Percentiles rank a stretch among this genome's conserved stretches.
Conservation (phyloP, 2,113 vertebrate genomes). For the Talpa occidentalis region DNA sequence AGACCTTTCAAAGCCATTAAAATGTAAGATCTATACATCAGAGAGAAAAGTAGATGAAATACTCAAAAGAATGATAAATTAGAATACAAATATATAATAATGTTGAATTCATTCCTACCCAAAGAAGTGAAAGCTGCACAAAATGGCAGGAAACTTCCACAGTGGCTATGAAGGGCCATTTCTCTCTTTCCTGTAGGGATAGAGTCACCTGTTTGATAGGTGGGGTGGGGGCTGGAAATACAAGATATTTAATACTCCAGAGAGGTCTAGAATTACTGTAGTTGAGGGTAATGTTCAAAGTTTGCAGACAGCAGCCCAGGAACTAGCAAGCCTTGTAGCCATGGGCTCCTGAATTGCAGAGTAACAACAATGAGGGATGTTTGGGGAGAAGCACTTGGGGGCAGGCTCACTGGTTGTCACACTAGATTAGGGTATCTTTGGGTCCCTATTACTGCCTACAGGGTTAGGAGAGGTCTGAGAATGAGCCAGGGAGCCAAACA, state of each 20-base stretch:
- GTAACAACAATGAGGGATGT: background rate
- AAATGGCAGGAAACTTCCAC: background rate
- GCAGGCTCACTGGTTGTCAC: background rate
- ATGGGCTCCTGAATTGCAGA: background rate
- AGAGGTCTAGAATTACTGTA: background rate
- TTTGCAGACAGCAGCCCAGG: background rate
- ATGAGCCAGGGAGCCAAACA: background rate
- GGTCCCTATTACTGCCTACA: background rate
- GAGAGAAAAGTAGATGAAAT: conserved; percentile 26
- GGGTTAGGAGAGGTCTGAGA: background rate
- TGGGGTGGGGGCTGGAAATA: background rate
- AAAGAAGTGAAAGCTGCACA: background rate
- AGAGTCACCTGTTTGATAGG: background rate
- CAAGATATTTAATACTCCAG: background rate
- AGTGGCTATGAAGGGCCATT: background rate
- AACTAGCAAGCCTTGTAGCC: background rate
- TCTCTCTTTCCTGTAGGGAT: background rate
- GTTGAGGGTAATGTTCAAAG: background rate
- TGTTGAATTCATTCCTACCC: background rate
- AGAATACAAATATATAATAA: background rate
- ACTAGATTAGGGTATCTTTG: background rate
- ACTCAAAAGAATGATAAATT: background rate
- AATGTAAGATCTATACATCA: background rate
- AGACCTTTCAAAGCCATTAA: background rate
- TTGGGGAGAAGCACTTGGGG: background rate